Evolutionary conservation across 1,140 invertebrate species (phyloP).

Genomic region (Drosophila bifasciata): DNA sequence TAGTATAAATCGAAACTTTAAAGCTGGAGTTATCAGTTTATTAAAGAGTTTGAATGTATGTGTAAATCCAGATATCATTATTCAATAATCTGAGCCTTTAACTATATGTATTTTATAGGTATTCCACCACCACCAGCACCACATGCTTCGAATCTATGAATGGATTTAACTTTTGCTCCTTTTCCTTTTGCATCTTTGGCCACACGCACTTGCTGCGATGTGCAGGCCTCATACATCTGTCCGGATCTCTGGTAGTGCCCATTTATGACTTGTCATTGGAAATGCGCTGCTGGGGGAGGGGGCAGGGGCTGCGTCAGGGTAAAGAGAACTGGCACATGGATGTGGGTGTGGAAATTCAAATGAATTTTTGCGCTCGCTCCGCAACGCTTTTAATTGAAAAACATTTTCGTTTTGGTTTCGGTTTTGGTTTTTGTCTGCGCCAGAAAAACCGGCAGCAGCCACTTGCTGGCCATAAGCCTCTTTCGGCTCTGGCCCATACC

Average conservation of each 20-base stretch:
- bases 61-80: too few species aligned
- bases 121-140: too few species aligned
- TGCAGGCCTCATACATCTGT: slow-evolving; percentile 1
- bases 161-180: too few species aligned
- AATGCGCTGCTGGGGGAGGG: slow-evolving; percentile 8
- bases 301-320: neutral
- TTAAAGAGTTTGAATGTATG: too few species aligned
- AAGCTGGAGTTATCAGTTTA: too few species aligned
- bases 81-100: too few species aligned
- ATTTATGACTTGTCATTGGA: slow-evolving; percentile 70
- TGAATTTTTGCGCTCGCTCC: slow-evolving; percentile 68
- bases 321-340: slow-evolving; percentile 5
- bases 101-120: too few species aligned
- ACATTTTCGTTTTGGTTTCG: slow-evolving; percentile 77
- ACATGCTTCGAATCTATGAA: too few species aligned
- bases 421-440: slow-evolving; percentile 58
- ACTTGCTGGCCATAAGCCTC: slow-evolving; percentile 60
- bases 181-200: too few species aligned
- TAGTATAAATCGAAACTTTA: too few species aligned
- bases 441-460: slow-evolving; percentile 42
- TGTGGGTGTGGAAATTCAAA: slow-evolving; percentile 53
- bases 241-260: slow-evolving; percentile 24
- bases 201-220: too few species aligned
- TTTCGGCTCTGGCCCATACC: slow-evolving; percentile 27
- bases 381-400: slow-evolving; percentile 78